Base-by-base conservation (phyloP, 2,797 vertebrate species). In the Apogon talboti region DNA sequence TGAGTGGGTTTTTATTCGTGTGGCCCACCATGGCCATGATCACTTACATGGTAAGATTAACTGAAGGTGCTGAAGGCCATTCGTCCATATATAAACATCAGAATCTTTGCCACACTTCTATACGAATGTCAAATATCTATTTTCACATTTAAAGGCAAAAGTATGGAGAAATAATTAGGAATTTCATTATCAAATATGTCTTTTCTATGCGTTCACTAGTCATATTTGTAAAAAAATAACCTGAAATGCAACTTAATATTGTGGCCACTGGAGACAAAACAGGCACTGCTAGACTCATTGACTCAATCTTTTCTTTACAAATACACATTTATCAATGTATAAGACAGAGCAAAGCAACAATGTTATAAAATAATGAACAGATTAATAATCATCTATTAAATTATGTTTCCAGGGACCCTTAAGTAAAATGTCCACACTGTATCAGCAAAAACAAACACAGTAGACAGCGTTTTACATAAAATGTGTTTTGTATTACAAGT, bases 401-500 rank as follows among this genome's bases (percentile, higher is more conserved):
- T 35, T 35, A 1, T 2, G 12, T 63, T 41, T 3, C 63, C 6
- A 53, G 46, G 28, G 28, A 69, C 30, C 48, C 28, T 2, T 8
- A 53, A 66, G 5, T 19, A 55, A 71, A 64, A 46, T 2, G 18
- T 42, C 49, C 0, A 64, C 47, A 54, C 51, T 55, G 49, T 63
- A 21, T 21, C 35, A 71, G 52, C 65, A 64, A 41, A 88, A 58
- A 86, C 56, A 76, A 89, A 82, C 89, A 93, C 89, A 83, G 56
- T 74, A 92, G 85, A 71, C 90, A 84, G 33, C n/a, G 61, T 93
- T 58, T 35, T 94, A 95, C 86, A 92, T 88, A 91, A 95, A 95
- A 94, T 89, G 88, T 61, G 54, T 90, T 90, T 82, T 97, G 95
- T 96, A 97, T 97, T 97, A 94, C 96, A 97, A 95, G 89, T 92